These are phyloP conservation scores for Danio aesculapii DNA, from an alignment of 2,797 vertebrate genomes.

Conservation along the genomic window DNA sequence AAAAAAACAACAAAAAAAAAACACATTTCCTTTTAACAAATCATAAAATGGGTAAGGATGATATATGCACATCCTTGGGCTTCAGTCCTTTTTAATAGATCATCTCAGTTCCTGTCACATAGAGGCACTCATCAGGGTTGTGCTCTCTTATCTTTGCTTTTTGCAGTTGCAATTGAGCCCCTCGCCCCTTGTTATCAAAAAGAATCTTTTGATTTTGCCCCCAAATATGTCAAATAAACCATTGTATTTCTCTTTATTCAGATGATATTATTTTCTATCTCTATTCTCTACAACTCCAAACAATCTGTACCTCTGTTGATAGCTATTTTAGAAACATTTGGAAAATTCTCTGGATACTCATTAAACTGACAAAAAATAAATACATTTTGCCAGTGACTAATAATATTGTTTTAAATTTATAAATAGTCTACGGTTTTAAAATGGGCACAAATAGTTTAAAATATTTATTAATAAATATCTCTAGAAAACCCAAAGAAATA, in stretches of 20 bases:
- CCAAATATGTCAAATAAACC: background rate
- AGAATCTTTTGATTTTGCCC: background rate
- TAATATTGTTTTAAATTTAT: background rate
- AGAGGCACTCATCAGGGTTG: background rate
- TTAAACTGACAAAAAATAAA: conserved; percentile 20
- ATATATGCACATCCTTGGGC: background rate
- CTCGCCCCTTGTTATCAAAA: too few species aligned
- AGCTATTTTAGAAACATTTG: background rate
- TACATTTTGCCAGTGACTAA: background rate
- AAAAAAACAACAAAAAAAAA: background rate
- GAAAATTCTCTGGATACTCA: background rate
- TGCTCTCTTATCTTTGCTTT: background rate
- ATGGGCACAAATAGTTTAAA: background rate
- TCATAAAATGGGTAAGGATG: too few species aligned
- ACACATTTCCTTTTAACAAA: background rate
- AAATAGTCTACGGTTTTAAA: background rate
- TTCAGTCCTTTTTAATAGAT: background rate
- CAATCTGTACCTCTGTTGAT: background rate
- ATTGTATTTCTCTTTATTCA: background rate
- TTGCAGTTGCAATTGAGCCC: background rate
- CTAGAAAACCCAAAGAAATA: background rate
- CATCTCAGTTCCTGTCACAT: background rate
- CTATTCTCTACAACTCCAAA: background rate
- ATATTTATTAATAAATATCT: background rate
- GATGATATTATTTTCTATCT: background rate